A percentile compares a stretch with the other conserved stretches of the same genome.
phyloP scores from a whole-genome alignment of 2,888 invertebrate species.

The Lamproptera curius region DNA sequence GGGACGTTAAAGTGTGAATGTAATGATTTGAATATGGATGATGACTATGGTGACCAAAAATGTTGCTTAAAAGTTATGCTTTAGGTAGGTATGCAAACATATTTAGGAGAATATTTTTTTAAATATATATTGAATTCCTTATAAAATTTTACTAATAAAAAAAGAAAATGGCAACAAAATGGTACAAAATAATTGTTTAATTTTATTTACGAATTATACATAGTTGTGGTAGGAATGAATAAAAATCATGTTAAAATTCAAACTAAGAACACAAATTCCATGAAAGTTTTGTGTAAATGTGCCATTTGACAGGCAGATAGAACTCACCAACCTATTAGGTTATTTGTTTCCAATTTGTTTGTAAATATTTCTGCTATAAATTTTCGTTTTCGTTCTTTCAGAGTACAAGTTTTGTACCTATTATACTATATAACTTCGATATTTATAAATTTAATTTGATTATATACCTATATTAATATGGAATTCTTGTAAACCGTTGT shows the following conservation, averaged over 20 bases:
- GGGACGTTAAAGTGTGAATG: too few species aligned
- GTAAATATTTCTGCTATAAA: conserved; percentile 13
- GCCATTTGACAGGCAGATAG: conserved; percentile 62
- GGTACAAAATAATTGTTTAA: conserved; percentile 62
- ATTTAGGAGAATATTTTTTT: background rate
- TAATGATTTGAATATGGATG: too few species aligned
- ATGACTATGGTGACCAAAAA: too few species aligned
- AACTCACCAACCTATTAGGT: conserved; percentile 30
- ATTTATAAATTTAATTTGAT: too few species aligned
- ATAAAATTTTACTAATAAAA: background rate
- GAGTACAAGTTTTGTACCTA: conserved; percentile 4
- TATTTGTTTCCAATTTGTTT: conserved; percentile 25
- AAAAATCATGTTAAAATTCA: background rate
- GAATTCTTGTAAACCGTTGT: too few species aligned
- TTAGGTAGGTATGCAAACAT: too few species aligned
- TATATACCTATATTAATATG: too few species aligned
- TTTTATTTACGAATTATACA: conserved; percentile 14
- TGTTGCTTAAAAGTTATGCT: too few species aligned
- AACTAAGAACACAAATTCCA: background rate
- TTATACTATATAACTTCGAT: background rate
- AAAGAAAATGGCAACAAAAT: conserved; percentile 24
- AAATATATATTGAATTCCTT: background rate
- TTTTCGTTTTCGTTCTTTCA: background rate
- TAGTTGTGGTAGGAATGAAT: conserved; percentile 23
- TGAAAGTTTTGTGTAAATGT: conserved; percentile 39